phyloP scores from a whole-genome alignment of 2,797 vertebrate genomes.

The Trematomus bernacchii region DNA sequence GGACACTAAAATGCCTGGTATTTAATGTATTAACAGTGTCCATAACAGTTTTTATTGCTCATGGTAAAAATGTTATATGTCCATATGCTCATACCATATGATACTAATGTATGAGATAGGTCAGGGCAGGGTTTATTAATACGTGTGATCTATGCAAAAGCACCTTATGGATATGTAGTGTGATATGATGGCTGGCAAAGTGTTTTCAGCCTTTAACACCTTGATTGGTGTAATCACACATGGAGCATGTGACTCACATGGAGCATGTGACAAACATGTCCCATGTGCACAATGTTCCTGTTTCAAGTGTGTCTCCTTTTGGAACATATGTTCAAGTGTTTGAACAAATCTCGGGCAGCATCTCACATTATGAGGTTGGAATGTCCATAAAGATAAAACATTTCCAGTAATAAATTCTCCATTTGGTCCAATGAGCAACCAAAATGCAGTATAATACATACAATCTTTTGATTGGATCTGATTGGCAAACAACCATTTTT shows the following conservation, averaged over 20 bases:
- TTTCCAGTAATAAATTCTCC: background rate
- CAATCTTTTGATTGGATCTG: background rate
- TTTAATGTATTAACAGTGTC: background rate
- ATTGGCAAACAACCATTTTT: too few relatives aligned
- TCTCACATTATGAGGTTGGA: too few relatives aligned
- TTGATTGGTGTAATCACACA: constrained; percentile 31
- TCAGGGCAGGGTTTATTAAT: background rate
- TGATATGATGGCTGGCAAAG: constrained; percentile 13
- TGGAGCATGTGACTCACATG: constrained; percentile 11
- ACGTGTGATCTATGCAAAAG: background rate
- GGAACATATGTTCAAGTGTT: background rate
- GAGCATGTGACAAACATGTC: constrained; percentile 12
- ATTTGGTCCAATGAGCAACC: background rate
- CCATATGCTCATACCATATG: constrained; percentile 24
- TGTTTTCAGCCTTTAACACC: constrained; percentile 37
- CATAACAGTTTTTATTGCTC: background rate
- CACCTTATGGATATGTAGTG: constrained; percentile 11
- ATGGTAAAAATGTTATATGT: background rate
- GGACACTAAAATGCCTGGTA: background rate
- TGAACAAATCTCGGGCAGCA: too few relatives aligned
- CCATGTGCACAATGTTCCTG: background rate
- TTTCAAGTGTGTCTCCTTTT: background rate
- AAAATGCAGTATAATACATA: background rate
- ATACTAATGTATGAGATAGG: background rate
- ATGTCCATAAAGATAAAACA: background rate